phyloP scores from a whole-genome alignment of 1,140 invertebrate species.

The Gerris buenoi region DNA sequence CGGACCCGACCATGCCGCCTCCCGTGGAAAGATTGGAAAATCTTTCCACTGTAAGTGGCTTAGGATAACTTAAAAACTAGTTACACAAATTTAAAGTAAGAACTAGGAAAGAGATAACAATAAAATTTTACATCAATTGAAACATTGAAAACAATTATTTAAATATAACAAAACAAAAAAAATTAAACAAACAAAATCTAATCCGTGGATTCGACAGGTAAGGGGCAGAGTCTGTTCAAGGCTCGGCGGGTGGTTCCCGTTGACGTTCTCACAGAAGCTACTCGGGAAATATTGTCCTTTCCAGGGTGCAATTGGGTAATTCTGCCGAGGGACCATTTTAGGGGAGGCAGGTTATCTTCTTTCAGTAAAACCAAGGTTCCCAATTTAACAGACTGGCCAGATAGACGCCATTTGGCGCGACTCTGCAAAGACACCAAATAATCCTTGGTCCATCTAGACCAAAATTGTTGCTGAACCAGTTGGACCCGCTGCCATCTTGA shows the following conservation, averaged over 20 bases:
- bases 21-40: not conserved
- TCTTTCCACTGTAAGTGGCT: not conserved
- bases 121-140: not conserved
- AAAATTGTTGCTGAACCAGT: not conserved
- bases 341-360: not conserved
- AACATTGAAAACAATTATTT: not conserved
- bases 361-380: not conserved
- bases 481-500: not conserved
- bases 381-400: not conserved
- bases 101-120: not conserved
- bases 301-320: not conserved
- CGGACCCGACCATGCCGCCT: not conserved
- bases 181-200: not conserved
- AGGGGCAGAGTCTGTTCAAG: not conserved
- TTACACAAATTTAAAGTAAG: not conserved
- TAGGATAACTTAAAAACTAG: too few relatives aligned
- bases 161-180: not conserved
- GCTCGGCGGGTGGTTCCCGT: not conserved
- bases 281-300: not conserved
- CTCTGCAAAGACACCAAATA: not conserved
- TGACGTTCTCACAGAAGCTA: not conserved
- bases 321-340: not conserved
- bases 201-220: not conserved
- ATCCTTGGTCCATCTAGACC: not conserved
- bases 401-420: not conserved